These are phyloP conservation scores for Asarcornis scutulata DNA, from an alignment of 2,113 vertebrate genomes.

Conservation along the genomic window DNA sequence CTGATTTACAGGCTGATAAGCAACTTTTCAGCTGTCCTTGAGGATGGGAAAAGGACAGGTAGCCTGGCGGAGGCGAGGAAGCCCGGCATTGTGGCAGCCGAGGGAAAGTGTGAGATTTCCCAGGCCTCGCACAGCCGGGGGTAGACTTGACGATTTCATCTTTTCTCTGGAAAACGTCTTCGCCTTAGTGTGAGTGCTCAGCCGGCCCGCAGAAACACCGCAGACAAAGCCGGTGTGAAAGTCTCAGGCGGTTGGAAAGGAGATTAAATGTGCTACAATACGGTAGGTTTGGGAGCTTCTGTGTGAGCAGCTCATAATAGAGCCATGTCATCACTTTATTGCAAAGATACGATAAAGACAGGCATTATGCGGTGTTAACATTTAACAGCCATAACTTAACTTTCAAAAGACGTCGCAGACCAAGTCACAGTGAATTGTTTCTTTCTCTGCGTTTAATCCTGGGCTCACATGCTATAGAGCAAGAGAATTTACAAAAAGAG, in stretches of 20 bases:
- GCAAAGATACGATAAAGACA: constrained; percentile 2
- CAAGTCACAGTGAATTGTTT: constrained; percentile 31
- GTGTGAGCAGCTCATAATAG: background rate
- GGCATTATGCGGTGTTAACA: constrained; percentile 44
- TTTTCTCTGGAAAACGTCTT: background rate
- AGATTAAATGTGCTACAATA: background rate
- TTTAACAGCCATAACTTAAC: constrained; percentile 49
- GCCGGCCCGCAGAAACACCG: background rate
- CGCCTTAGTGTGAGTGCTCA: background rate
- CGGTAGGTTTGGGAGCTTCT: constrained; percentile 29
- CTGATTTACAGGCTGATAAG: constrained; percentile 75
- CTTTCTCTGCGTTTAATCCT: constrained; percentile 27
- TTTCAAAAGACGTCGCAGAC: constrained; percentile 37
- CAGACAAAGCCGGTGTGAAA: constrained; percentile 1
- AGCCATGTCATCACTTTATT: constrained; percentile 26
- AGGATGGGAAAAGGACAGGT: constrained; percentile 36
- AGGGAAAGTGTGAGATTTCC: background rate
- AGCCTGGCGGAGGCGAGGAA: background rate
- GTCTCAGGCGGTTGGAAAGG: background rate
- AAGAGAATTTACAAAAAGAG: constrained; percentile 4
- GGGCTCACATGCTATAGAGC: background rate
- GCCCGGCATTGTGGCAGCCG: background rate
- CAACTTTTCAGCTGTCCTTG: constrained; percentile 70
- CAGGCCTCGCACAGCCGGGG: background rate
- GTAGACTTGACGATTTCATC: background rate